These are phyloP conservation scores for Prunella fulvescens DNA, from an alignment of 2,113 vertebrate genomes.

Conservation along the genomic window DNA sequence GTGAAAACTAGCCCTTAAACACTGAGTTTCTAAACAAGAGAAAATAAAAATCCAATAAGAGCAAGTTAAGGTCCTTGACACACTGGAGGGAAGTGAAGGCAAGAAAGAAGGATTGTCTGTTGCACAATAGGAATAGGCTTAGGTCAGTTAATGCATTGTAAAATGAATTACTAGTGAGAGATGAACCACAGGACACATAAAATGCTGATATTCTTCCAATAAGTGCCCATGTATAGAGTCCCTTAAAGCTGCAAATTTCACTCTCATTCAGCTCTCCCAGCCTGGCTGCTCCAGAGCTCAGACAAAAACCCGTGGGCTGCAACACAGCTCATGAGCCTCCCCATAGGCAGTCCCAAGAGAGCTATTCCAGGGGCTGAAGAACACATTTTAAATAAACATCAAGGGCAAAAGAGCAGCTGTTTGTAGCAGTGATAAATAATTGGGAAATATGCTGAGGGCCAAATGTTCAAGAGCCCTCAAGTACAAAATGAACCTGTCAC, in stretches of 20 bases:
- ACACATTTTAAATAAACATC: background rate
- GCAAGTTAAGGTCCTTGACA: slow-evolving; percentile 49
- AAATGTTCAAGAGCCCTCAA: background rate
- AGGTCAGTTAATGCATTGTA: background rate
- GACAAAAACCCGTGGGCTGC: background rate
- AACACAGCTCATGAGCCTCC: background rate
- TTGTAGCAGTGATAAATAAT: background rate
- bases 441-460: background rate
- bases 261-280: background rate
- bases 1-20: slow-evolving; percentile 36
- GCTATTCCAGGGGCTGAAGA: background rate
- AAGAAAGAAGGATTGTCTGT: background rate
- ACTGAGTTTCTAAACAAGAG: background rate
- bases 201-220: background rate
- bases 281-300: background rate
- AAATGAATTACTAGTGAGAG: slow-evolving; percentile 26
- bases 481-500: background rate
- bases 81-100: background rate
- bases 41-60: slow-evolving; percentile 63
- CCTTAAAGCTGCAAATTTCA: background rate
- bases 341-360: background rate
- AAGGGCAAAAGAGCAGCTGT: background rate
- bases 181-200: background rate
- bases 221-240: background rate
- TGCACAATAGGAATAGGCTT: background rate